Conservation (phyloP, 2,797 vertebrate genomes). For the Sebastes trivittatus region DNA sequence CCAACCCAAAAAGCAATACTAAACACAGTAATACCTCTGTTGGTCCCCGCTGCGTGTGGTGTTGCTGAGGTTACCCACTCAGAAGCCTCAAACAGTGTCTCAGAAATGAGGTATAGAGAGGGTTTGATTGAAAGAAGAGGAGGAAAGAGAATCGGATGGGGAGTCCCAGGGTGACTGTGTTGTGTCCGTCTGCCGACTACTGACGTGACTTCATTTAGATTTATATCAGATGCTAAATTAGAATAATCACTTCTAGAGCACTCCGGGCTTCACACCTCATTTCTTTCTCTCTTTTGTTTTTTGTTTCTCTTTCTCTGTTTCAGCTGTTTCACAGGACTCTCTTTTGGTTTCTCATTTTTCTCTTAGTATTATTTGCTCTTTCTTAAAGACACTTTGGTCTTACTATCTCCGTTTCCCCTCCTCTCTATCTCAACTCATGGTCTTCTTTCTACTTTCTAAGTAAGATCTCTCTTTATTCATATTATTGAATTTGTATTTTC, state of each 20-base stretch:
- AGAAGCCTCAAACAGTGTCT: conserved; percentile 68
- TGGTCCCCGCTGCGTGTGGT: conserved; percentile 75
- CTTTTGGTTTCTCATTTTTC: neutral
- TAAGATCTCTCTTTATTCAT: neutral
- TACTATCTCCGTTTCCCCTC: neutral
- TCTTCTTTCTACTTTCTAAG: neutral
- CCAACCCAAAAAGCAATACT: conserved; percentile 71
- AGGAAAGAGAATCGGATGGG: conserved; percentile 36
- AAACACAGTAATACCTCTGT: conserved; percentile 72
- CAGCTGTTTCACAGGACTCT: conserved; percentile 4
- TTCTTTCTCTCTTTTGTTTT: conserved; percentile 41
- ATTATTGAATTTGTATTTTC: neutral
- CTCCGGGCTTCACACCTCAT: conserved; percentile 84
- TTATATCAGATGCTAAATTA: conserved; percentile 97
- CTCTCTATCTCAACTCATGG: neutral
- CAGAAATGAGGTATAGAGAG: conserved; percentile 41
- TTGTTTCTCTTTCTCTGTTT: conserved; percentile 3
- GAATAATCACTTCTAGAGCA: conserved; percentile 96
- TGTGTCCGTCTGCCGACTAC: conserved; percentile 87
- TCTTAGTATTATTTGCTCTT: neutral
- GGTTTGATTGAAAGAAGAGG: conserved; percentile 44
- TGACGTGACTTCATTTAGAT: conserved; percentile 96
- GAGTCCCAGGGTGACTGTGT: conserved; percentile 83
- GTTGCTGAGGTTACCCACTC: conserved; percentile 86
- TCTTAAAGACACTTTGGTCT: neutral